phyloP scores from a whole-genome alignment of 2,888 invertebrate genomes.

The Agonopterix subpropinquella region DNA sequence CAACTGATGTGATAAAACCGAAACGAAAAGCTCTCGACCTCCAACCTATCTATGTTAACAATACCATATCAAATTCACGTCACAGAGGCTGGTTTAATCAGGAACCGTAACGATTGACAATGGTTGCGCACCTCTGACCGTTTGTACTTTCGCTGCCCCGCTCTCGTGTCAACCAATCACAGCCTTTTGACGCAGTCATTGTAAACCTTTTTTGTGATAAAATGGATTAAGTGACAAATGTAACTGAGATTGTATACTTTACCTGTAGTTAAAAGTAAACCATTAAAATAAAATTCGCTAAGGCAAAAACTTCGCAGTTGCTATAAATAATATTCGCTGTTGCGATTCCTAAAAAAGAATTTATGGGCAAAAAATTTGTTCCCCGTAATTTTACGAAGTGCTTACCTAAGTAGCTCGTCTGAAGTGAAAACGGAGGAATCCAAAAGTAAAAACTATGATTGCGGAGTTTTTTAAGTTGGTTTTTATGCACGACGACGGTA shows the following conservation, averaged over 20 bases:
- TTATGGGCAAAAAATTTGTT: too few species aligned
- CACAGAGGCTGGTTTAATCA: conserved; percentile 38
- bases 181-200: conserved; percentile 22
- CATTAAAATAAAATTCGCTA: conserved; percentile 1
- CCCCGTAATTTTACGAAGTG: too few species aligned
- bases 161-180: conserved; percentile 24
- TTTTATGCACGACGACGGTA: too few species aligned
- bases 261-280: background rate
- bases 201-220: conserved; percentile 28
- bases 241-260: conserved; percentile 2
- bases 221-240: conserved; percentile 2
- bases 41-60: conserved; percentile 27
- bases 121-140: conserved; percentile 38
- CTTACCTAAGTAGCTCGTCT: too few species aligned
- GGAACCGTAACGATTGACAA: conserved; percentile 36
- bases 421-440: too few species aligned
- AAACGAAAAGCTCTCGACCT: conserved; percentile 23
- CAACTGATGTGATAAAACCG: conserved; percentile 11
- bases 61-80: conserved; percentile 50
- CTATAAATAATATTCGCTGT: conserved; percentile 4
- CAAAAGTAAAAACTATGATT: too few species aligned
- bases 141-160: conserved; percentile 31
- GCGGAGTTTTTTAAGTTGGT: too few species aligned
- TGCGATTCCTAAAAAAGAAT: background rate
- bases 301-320: conserved; percentile 4